Percentiles rank a stretch among this genome's conserved stretches.
phyloP scores from a whole-genome alignment of 2,888 invertebrate genomes.

The Ectemnius continuus region DNA sequence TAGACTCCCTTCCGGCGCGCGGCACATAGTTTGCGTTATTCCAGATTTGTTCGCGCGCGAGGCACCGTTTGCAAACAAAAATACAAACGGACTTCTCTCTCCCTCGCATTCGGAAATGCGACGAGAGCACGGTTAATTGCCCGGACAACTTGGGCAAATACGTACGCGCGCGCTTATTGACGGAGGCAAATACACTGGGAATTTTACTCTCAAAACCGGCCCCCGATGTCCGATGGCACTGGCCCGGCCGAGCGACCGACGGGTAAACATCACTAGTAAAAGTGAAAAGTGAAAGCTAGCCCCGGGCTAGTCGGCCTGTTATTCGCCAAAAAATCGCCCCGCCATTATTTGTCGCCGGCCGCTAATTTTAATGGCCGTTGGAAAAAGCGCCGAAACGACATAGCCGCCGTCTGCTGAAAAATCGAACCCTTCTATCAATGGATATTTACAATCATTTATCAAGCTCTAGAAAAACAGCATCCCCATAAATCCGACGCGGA shows the following conservation, averaged over 20 bases:
- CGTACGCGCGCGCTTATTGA: slow-evolving; percentile 55
- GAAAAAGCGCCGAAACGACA: not conserved
- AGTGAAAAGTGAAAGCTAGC: slow-evolving; percentile 58
- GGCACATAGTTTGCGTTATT: slow-evolving; percentile 63
- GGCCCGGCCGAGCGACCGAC: slow-evolving; percentile 28
- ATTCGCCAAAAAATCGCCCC: slow-evolving; percentile 47
- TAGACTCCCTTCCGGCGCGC: slow-evolving; percentile 20
- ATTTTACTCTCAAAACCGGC: slow-evolving; percentile 60
- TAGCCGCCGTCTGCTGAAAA: no score
- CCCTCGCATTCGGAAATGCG: slow-evolving; percentile 34
- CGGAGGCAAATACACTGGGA: slow-evolving; percentile 58
- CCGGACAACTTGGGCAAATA: slow-evolving; percentile 65
- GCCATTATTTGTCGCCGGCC: slow-evolving; percentile 33
- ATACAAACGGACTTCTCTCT: slow-evolving; percentile 49
- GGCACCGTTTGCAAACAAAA: slow-evolving; percentile 65
- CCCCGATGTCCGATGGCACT: slow-evolving; percentile 29
- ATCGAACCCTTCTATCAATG: no score
- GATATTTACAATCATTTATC: no score
- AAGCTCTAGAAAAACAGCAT: no score
- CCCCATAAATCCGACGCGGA: no score
- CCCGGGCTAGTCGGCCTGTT: slow-evolving; percentile 21
- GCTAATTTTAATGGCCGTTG: slow-evolving; percentile 4
- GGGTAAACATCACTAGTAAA: slow-evolving; percentile 54
- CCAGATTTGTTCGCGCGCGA: slow-evolving; percentile 58
- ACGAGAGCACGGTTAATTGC: slow-evolving; percentile 66